Evolutionary conservation across 2,113 vertebrate genomes (phyloP), one percentile per base, ranked within the genome.

Genomic region (Myrmecophaga tridactyla): DNA sequence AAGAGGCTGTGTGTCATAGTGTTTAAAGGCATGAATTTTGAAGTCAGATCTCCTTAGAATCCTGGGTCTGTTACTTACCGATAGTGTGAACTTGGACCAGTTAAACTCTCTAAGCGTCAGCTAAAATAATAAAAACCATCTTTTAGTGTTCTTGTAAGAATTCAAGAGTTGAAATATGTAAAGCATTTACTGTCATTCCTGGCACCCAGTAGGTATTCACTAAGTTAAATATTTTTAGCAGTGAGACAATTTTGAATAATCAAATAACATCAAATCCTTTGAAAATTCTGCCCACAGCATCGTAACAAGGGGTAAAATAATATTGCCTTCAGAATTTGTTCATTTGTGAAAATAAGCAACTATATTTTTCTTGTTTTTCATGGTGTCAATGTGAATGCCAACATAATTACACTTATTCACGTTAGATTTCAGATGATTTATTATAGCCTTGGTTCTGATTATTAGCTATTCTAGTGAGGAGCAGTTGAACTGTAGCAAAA

Each of bases 401-500:
- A 39, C 10, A 48, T 43, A 81, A 43, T 85, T 73, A 80, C 31
- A 69, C 34, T 76, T 89, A 75, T 82, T 84, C 34, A 76, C 21
- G 85, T 90, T 84, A 81, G 88, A 84, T 83, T 82, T 88, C 13
- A 77, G 53, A 46, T 60, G 56, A 80, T 72, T 65, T 90, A 1
- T 84, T 90, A 63, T 67, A 17, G 21, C 63, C 53, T 65, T 86
- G 27, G 12, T 80, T 63, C 31, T 72, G 65, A 77, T 96, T 92
- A 58, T 76, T 81, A 70, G 15, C 25, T 85, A 36, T 13, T 89
- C 90, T 91, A 82, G 82, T 95, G 90, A 89, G 21, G 36, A 89
- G 58, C 80, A 39, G 12, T 5, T 87, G 29, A 88, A 90, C n/a
- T 73, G 11, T 56, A 83, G 46, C 56, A 81, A 36, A 88, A 69